Evolutionary conservation across 2,888 invertebrate genomes (phyloP).

Genomic region (Polietes domitor): DNA sequence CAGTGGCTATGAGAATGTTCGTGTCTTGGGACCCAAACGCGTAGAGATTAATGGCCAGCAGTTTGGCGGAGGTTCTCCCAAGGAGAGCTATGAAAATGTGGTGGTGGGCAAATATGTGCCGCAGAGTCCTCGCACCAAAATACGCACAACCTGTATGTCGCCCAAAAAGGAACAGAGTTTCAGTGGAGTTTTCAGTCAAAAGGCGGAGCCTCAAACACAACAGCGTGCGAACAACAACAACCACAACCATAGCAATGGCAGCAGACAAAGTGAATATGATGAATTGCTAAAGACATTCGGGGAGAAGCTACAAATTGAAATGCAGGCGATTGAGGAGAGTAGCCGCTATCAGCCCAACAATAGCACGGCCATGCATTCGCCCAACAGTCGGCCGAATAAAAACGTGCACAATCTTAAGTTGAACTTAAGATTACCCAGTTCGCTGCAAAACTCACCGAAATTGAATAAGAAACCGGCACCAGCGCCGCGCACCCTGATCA

Average conservation of each 20-base stretch:
- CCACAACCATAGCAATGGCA: conserved; percentile 66
- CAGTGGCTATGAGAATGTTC: conserved; percentile 83
- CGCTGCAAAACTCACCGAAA: conserved; percentile 74
- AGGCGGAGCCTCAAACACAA: conserved; percentile 47
- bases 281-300: conserved; percentile 82
- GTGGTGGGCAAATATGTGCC: conserved; percentile 79
- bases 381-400: conserved; percentile 73
- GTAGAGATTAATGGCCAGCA: conserved; percentile 76
- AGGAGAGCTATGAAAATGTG: conserved; percentile 84
- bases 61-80: conserved; percentile 65
- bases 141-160: conserved; percentile 82
- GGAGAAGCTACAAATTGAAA: conserved; percentile 82
- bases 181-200: conserved; percentile 69
- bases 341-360: conserved; percentile 68
- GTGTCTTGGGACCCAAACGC: conserved; percentile 78
- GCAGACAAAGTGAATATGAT: conserved; percentile 78
- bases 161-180: conserved; percentile 81
- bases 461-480: conserved; percentile 76
- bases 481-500: conserved; percentile 74
- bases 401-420: conserved; percentile 79
- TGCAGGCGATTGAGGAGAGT: conserved; percentile 79
- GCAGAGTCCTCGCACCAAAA: conserved; percentile 81
- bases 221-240: conserved; percentile 81
- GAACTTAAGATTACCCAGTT: conserved; percentile 72
- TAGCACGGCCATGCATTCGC: conserved; percentile 59